Evolutionary conservation across 2,888 invertebrate genomes (phyloP), one percentile per base, ranked within the genome.

Genomic region (Leucophenga montana): DNA sequence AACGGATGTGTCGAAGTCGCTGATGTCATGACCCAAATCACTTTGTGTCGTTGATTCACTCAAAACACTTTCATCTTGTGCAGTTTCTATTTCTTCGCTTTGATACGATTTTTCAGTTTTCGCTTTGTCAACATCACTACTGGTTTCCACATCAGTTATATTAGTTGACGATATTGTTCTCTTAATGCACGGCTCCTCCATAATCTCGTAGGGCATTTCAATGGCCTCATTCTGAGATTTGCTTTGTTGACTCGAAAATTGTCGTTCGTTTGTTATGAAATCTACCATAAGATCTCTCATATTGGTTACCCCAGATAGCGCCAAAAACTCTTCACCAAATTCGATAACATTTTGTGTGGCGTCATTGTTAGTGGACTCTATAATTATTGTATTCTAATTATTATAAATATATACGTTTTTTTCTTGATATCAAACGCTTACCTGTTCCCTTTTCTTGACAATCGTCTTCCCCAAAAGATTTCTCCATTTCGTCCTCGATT

Each of bases 151-250:
- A 2, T 54, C 69, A 9, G 56, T 59, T 64, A 56, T 14, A 14
- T 72, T 59, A 18, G 69, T 48, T 0, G 68, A 59, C 3, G 79
- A 77, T n/a, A 77, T 53, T 0, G 66, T 68, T 73, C 75, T 80
- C 22, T 80, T 84, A 0, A 78, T 69, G 59, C 78, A 83, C 9
- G 77, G 65, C 1, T 75, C 69, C 56, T 84, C 81, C 0, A 75
- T 18, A 0, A 74, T 72, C 65, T 81, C 82, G 33, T 77, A 70
- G 0, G 71, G 69, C 5, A 67, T 59, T 13, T 59, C 66, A 22
- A 9, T 3, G 6, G 50, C 8, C 1, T 50, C 50, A 8, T n/a
- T 8, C 1, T 39, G 18, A 50, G 57, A 54, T 0, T 56, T 48
- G 33, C 50, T 50, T 48, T 53, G 61, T 0, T 22, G 56, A 0